Conservation (phyloP, 2,888 invertebrate genomes). For the Drosophila limbata region DNA sequence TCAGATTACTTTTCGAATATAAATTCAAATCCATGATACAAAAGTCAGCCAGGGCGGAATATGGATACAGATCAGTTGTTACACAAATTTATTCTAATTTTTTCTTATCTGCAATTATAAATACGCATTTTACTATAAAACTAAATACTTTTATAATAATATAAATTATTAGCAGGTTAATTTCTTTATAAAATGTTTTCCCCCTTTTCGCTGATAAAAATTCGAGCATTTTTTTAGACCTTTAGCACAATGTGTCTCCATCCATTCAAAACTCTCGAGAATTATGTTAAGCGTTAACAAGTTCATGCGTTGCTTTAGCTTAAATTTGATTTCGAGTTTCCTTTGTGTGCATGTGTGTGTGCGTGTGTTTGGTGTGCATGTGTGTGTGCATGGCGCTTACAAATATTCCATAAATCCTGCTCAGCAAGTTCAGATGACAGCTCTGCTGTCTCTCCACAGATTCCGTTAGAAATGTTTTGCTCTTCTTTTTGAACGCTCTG, state of each 20-base stretch:
- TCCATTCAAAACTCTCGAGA: background rate
- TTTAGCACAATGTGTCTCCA: background rate
- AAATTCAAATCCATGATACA: no score
- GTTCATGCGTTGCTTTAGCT: constrained; percentile 13
- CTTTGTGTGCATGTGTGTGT: constrained; percentile 8
- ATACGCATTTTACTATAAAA: no score
- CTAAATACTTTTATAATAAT: no score
- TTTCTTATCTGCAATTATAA: no score
- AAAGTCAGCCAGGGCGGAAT: no score
- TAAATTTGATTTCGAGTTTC: constrained; percentile 30
- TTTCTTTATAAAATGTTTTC: no score
- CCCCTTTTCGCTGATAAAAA: no score
- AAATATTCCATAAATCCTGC: constrained; percentile 67
- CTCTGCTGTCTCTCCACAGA: constrained; percentile 26
- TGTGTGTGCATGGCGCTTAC: constrained; percentile 36
- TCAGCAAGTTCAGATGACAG: constrained; percentile 64
- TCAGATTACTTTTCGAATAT: background rate
- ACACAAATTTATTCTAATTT: no score
- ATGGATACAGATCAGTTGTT: no score
- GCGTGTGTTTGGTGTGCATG: constrained; percentile 24
- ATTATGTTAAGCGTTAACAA: constrained; percentile 21
- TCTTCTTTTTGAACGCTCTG: background rate
- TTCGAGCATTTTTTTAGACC: background rate
- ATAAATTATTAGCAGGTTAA: no score
- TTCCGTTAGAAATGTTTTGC: constrained; percentile 25